Evolutionary conservation across 2,888 invertebrate genomes (phyloP).

Genomic region (Orthosia gracilis): DNA sequence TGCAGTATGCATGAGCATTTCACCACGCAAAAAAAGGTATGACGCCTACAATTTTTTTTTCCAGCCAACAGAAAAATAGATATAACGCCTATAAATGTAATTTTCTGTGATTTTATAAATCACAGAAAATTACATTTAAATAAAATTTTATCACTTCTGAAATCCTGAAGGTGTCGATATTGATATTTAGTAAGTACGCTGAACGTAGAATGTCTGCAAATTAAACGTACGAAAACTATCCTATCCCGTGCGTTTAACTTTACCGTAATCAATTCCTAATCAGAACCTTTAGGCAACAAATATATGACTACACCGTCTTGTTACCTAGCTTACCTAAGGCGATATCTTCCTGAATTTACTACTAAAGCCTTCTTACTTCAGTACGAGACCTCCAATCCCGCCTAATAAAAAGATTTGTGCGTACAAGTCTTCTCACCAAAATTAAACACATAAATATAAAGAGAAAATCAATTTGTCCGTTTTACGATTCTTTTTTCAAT

Average conservation of each 20-base stretch:
- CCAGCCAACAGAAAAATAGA: no score
- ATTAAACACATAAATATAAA: conserved; percentile 64
- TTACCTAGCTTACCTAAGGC: background rate
- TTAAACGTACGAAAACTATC: conserved; percentile 4
- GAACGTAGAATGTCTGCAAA: background rate
- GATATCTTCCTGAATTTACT: conserved; percentile 35
- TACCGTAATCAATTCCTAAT: background rate
- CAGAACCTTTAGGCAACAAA: background rate
- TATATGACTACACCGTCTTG: background rate
- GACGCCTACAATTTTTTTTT: no score
- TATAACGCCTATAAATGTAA: no score
- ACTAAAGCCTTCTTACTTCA: background rate
- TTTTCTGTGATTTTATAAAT: background rate
- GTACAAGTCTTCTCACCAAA: conserved; percentile 39
- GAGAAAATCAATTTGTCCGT: conserved; percentile 64
- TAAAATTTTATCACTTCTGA: background rate
- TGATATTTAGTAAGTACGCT: background rate
- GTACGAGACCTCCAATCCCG: conserved; percentile 2
- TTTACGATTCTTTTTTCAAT: conserved; percentile 59
- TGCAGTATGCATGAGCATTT: no score
- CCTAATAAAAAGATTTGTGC: conserved; percentile 42
- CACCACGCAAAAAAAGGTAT: no score
- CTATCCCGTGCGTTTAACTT: background rate
- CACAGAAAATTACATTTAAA: background rate
- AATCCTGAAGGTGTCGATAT: no score